A percentile compares a stretch with the other conserved stretches of the same genome.
phyloP scores from a whole-genome alignment of 2,113 vertebrate genomes.

The Excalfactoria chinensis region DNA sequence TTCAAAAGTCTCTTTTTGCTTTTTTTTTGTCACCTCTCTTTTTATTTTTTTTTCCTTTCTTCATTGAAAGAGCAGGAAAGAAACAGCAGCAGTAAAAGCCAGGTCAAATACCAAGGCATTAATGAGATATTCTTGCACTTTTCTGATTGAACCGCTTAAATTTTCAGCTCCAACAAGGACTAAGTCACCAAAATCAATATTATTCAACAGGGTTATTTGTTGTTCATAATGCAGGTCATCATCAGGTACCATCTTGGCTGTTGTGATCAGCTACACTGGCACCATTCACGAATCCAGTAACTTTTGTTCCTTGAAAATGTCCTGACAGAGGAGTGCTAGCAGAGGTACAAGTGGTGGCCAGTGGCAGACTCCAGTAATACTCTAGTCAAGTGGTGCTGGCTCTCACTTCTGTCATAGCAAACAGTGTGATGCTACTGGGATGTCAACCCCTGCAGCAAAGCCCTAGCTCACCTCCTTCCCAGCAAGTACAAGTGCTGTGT shows the following conservation, averaged over 20 bases:
- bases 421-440: background rate
- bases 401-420: background rate
- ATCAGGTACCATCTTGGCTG: background rate
- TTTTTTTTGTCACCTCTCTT: background rate
- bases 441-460: background rate
- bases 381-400: background rate
- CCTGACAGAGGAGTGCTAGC: background rate
- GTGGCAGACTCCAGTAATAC: background rate
- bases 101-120: background rate
- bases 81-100: background rate
- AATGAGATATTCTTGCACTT: background rate
- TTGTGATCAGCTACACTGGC: background rate
- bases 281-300: background rate
- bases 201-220: background rate
- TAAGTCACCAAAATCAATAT: background rate
- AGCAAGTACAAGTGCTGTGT: background rate
- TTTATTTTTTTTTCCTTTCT: background rate
- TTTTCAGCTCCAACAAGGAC: background rate
- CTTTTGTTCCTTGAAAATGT: background rate
- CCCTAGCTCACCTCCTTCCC: background rate
- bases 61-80: background rate
- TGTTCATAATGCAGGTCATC: background rate
- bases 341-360: background rate
- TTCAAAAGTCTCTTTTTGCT: background rate
- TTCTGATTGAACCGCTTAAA: background rate